Percentiles rank a stretch among this genome's conserved stretches.
phyloP scores from a whole-genome alignment of 2,113 vertebrate species.

The Panthera uncia region DNA sequence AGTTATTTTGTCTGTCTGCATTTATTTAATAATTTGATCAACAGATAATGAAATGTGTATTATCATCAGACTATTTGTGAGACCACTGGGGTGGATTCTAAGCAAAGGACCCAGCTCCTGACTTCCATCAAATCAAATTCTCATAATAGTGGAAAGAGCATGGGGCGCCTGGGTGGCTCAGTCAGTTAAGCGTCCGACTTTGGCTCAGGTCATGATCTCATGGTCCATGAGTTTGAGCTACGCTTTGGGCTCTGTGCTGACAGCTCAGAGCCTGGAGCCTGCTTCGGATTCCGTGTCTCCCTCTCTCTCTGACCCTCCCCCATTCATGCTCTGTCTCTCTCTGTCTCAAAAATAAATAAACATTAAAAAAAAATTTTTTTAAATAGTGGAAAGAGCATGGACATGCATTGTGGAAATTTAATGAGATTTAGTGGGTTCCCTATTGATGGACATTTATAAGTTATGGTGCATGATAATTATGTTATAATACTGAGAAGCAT shows the following conservation, averaged over 20 bases:
- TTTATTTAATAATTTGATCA: conserved; percentile 41
- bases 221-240: too few species aligned
- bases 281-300: too few species aligned
- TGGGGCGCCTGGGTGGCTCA: neutral
- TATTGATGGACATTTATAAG: conserved; percentile 37
- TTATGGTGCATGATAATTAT: conserved; percentile 43
- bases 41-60: neutral
- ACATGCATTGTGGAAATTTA: conserved; percentile 14
- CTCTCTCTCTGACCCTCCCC: too few species aligned
- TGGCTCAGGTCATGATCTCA: too few species aligned
- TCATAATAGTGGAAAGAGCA: neutral
- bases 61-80: neutral
- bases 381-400: neutral
- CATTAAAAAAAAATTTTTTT: too few species aligned
- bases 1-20: neutral
- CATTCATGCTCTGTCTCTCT: too few species aligned
- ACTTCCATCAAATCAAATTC: neutral
- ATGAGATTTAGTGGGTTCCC: conserved; percentile 17
- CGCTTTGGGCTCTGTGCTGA: too few species aligned
- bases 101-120: neutral
- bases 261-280: too few species aligned
- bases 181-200: too few species aligned
- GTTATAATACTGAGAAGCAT: neutral
- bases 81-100: neutral
- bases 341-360: too few species aligned